Evolutionary conservation across 1,140 invertebrate genomes (phyloP).

Genomic region (Trachymyrmex cornetzi): DNA sequence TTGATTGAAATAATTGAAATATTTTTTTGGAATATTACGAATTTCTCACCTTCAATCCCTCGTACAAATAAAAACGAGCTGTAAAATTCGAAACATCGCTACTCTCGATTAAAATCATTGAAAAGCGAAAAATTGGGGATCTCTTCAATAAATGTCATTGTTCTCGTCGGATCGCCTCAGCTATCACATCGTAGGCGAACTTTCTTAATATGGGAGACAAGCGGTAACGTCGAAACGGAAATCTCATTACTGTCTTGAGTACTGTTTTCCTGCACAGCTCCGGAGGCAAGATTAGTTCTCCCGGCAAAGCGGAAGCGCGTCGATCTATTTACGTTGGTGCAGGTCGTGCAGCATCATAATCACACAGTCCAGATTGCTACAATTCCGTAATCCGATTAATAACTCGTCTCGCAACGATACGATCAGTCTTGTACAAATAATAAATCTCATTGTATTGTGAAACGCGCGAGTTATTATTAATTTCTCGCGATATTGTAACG

Average conservation of each 20-base stretch:
- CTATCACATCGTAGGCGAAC: constrained; percentile 9
- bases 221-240: constrained; percentile 26
- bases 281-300: constrained; percentile 38
- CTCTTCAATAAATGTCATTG: not conserved
- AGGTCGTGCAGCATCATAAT: constrained; percentile 43
- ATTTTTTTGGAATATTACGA: constrained; percentile 19
- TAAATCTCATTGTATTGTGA: constrained; percentile 24
- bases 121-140: constrained; percentile 13
- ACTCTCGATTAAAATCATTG: not conserved
- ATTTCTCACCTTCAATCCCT: not conserved
- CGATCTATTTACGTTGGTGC: constrained; percentile 38
- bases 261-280: constrained; percentile 31
- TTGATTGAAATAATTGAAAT: constrained; percentile 15
- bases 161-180: not conserved
- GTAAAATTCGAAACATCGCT: not conserved
- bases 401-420: not conserved
- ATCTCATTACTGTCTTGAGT: constrained; percentile 45
- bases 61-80: not conserved
- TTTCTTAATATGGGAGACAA: constrained; percentile 32
- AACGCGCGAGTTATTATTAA: constrained; percentile 6
- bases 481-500: constrained; percentile 11
- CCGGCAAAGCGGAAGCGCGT: constrained; percentile 31
- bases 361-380: constrained; percentile 34
- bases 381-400: constrained; percentile 44
- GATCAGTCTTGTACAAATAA: constrained; percentile 42